Evolutionary conservation across 2,113 vertebrate species (phyloP).

Genomic region (Carlito syrichta): DNA sequence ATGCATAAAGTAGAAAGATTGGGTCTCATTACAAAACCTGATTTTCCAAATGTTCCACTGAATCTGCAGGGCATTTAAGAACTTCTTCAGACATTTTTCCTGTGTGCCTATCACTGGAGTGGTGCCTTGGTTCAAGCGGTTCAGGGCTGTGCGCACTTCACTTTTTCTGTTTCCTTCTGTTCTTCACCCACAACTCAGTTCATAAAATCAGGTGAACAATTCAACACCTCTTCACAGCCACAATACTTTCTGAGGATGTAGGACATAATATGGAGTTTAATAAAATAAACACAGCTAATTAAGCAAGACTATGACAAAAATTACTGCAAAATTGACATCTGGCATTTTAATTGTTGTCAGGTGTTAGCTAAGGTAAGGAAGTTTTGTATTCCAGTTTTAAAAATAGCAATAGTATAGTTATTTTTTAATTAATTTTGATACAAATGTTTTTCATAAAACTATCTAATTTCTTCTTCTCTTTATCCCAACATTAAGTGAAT

Average conservation of each 20-base stretch:
- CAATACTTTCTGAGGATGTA: not conserved
- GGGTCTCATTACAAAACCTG: not conserved
- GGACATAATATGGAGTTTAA: not conserved
- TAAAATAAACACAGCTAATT: constrained; percentile 46
- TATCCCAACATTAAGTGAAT: not conserved
- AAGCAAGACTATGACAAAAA: not conserved
- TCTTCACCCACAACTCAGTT: not conserved
- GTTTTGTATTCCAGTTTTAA: not conserved
- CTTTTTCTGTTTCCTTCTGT: accelerated
- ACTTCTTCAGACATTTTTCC: not conserved
- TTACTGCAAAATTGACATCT: not conserved
- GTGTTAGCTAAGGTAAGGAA: not conserved
- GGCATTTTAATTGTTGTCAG: not conserved
- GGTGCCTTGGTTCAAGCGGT: not conserved
- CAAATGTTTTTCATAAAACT: not conserved
- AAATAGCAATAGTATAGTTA: not conserved
- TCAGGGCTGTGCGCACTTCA: not conserved
- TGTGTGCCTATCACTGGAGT: not conserved
- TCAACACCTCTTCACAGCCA: not conserved
- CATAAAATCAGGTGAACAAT: not conserved
- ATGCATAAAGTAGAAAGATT: not conserved
- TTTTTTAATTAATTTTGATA: not conserved
- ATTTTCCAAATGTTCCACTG: not conserved
- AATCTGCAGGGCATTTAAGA: not conserved
- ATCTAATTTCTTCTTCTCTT: not conserved